phyloP scores from a whole-genome alignment of 2,113 vertebrate species.

The Enhydra lutris region DNA sequence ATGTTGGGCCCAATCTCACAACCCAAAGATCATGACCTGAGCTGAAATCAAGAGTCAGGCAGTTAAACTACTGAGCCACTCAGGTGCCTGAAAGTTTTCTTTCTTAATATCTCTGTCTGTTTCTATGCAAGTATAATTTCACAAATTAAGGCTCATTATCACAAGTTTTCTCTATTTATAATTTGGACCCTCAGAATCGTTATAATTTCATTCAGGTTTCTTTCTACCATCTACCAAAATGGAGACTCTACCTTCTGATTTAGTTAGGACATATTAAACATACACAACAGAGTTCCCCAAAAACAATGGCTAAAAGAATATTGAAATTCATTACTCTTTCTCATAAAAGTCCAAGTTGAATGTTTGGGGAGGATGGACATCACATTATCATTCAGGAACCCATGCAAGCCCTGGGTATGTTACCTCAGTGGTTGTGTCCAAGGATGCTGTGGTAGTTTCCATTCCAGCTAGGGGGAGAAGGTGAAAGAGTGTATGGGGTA shows the following conservation, averaged over 20 bases:
- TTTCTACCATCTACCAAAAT: background rate
- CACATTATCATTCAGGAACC: background rate
- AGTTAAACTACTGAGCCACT: too few species aligned
- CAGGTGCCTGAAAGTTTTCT: too few species aligned
- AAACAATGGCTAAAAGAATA: background rate
- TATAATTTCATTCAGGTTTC: background rate
- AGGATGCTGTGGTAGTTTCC: background rate
- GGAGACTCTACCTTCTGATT: background rate
- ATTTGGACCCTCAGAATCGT: background rate
- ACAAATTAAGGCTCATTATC: background rate
- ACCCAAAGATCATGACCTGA: background rate
- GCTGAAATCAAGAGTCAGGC: too few species aligned
- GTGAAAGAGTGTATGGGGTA: rapidly evolving
- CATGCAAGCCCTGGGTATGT: too few species aligned
- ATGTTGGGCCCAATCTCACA: background rate
- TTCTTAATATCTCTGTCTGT: background rate
- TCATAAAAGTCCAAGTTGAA: background rate
- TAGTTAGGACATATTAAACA: background rate
- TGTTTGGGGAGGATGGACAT: background rate
- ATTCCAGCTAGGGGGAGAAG: background rate
- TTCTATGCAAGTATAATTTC: background rate
- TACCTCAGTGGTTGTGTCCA: too few species aligned
- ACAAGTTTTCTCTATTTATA: background rate
- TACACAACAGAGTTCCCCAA: background rate
- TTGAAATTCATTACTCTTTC: background rate